Conservation (phyloP, 2,888 invertebrate genomes). For the Anthoptus insignis region DNA sequence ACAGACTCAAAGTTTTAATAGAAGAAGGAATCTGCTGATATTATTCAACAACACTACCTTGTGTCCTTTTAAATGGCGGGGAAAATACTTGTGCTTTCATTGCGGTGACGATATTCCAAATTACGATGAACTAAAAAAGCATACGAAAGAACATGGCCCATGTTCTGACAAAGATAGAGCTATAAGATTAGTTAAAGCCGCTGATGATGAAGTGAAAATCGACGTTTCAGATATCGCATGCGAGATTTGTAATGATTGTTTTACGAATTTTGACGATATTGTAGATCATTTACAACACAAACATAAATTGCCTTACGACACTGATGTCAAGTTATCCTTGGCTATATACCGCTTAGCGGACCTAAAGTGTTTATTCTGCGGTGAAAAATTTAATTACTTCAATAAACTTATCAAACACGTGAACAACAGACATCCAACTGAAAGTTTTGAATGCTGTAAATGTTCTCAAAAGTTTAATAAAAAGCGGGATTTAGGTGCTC, state of each 20-base stretch:
- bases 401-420: conserved; percentile 67
- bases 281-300: conserved; percentile 62
- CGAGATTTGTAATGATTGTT: conserved; percentile 60
- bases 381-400: conserved; percentile 60
- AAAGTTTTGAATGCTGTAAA: conserved; percentile 60
- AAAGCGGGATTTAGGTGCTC: conserved; percentile 64
- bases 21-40: conserved; percentile 66
- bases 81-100: conserved; percentile 75
- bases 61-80: conserved; percentile 77
- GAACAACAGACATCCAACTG: conserved; percentile 61
- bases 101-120: conserved; percentile 65
- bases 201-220: conserved; percentile 71
- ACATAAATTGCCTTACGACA: conserved; percentile 64
- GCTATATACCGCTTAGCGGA: conserved; percentile 64
- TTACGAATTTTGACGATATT: conserved; percentile 55
- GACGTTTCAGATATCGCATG: conserved; percentile 71
- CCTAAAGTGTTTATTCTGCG: conserved; percentile 67
- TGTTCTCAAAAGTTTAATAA: conserved; percentile 68
- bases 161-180: conserved; percentile 63
- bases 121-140: conserved; percentile 60
- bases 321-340: conserved; percentile 58
- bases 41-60: conserved; percentile 77
- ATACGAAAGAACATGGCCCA: conserved; percentile 65
- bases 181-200: conserved; percentile 63
- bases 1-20: conserved; percentile 58